phyloP scores from a whole-genome alignment of 2,888 invertebrate species.

The Oxystoma pomonae region DNA sequence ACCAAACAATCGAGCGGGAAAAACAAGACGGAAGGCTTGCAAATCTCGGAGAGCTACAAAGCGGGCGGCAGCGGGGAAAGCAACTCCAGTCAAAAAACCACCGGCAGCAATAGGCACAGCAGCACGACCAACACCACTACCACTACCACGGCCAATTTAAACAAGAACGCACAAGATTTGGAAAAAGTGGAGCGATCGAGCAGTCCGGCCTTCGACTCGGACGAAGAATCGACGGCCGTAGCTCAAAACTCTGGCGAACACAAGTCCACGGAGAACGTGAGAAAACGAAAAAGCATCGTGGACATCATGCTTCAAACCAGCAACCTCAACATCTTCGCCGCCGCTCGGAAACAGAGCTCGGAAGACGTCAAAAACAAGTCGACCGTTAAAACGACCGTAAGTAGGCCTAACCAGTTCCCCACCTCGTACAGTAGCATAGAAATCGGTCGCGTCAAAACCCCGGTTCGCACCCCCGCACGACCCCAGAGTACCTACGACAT shows the following conservation, averaged over 20 bases:
- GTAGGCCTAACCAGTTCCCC: slow-evolving; percentile 10
- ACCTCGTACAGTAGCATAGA: slow-evolving; percentile 24
- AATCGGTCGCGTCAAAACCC: slow-evolving; percentile 37
- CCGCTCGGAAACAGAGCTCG: slow-evolving; percentile 51
- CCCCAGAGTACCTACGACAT: slow-evolving; percentile 62
- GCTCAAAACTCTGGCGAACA: slow-evolving; percentile 33
- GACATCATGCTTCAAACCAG: slow-evolving; percentile 68
- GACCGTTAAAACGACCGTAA: slow-evolving; percentile 10
- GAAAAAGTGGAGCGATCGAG: slow-evolving; percentile 82
- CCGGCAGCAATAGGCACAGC: slow-evolving; percentile 55
- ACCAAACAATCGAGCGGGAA: too few relatives aligned
- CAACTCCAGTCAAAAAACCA: slow-evolving; percentile 59
- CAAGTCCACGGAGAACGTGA: slow-evolving; percentile 24
- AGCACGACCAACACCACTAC: slow-evolving; percentile 57
- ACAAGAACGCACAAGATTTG: slow-evolving; percentile 35
- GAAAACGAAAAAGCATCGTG: slow-evolving; percentile 63
- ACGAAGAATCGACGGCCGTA: slow-evolving; percentile 71
- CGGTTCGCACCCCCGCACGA: slow-evolving; percentile 53
- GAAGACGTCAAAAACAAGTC: slow-evolving; percentile 33
- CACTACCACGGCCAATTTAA: slow-evolving; percentile 39
- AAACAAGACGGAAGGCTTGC: slow-evolving; percentile 29
- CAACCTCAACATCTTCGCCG: slow-evolving; percentile 36
- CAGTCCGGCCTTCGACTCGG: slow-evolving; percentile 91
- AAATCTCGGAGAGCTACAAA: slow-evolving; percentile 37
- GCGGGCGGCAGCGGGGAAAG: slow-evolving; percentile 51